Evolutionary conservation across 2,797 vertebrate species (phyloP), one percentile per base, ranked within the genome.

Genomic region (Glossophaga mutica): DNA sequence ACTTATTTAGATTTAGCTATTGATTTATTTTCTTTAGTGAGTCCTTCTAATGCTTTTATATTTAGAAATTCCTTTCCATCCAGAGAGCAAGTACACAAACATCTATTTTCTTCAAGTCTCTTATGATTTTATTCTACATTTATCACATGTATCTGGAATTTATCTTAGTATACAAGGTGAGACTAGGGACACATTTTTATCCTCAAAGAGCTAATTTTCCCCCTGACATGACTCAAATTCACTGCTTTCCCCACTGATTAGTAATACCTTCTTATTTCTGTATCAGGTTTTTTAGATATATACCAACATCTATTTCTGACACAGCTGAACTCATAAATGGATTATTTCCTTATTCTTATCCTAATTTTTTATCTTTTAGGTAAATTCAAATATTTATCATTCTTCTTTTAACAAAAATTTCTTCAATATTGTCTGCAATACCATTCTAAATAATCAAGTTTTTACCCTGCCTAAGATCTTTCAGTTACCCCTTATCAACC

Each of bases 61-160:
- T 81, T 94, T 86, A 78, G 39, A 88, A 95, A 68, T 90, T 26
- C 57, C n/a, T 85, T 95, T 39, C 52, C n/a, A 39, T n/a, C 6
- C 16, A 70, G 48, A 87, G 14, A 65, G 22, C 44, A 93, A 93
- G 55, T 94, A 96, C 89, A 78, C 88, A 77, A 59, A 85, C 52
- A 96, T 77, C 29, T 93, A 76, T 81, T 84, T 94, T 94, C 89
- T 85, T 74, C 46, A 82, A 74, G 52, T 83, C 71, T 94, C 55
- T 92, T 87, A 50, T 26, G 6, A 90, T 79, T 94, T 91, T 46
- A 52, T 55, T 86, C 81, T 76, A 57, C 5, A 29, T 59, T 85
- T 90, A 92, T 92, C n/a, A 67, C 32, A 42, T 81, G 52, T 83
- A 76, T 77, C 71, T 96, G 73, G 52, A 92, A 81, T 89, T 96